A percentile compares a stretch with the other conserved stretches of the same genome.
phyloP scores from a whole-genome alignment of 2,797 vertebrate species.

The Phalanger gymnotis region DNA sequence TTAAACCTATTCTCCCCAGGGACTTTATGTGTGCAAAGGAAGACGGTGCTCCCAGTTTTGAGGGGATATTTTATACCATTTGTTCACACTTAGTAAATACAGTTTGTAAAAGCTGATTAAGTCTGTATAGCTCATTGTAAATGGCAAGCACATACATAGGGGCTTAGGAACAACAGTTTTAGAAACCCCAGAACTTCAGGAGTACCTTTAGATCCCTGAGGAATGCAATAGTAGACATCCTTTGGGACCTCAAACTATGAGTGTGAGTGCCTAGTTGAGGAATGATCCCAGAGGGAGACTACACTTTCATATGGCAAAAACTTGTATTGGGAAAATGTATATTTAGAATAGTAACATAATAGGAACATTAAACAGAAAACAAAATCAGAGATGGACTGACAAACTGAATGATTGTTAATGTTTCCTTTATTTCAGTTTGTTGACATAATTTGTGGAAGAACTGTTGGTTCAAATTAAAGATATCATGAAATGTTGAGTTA shows the following conservation, averaged over 20 bases:
- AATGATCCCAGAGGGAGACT: background rate
- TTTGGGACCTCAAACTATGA: background rate
- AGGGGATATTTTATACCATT: background rate
- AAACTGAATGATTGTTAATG: slow-evolving; percentile 46
- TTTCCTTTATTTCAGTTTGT: slow-evolving; percentile 62
- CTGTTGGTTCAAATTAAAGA: slow-evolving; percentile 53
- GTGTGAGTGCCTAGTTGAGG: background rate
- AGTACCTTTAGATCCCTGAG: background rate
- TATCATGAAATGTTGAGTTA: slow-evolving; percentile 69
- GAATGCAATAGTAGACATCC: background rate
- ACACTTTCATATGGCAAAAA: background rate
- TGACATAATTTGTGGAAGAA: slow-evolving; percentile 66
- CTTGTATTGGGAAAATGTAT: slow-evolving; percentile 70
- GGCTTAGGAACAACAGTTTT: background rate
- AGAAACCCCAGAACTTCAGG: background rate
- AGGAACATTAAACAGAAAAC: slow-evolving; percentile 62
- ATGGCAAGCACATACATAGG: background rate
- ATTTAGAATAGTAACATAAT: slow-evolving; percentile 51
- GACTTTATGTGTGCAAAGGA: background rate
- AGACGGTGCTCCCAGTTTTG: background rate
- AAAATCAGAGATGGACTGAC: slow-evolving; percentile 59
- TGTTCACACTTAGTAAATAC: background rate
- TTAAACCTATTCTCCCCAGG: background rate
- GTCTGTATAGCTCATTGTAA: background rate
- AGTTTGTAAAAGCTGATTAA: background rate